Evolutionary conservation across 2,113 vertebrate genomes (phyloP), one percentile per base, ranked within the genome.

Genomic region (Turdus rufiventris): DNA sequence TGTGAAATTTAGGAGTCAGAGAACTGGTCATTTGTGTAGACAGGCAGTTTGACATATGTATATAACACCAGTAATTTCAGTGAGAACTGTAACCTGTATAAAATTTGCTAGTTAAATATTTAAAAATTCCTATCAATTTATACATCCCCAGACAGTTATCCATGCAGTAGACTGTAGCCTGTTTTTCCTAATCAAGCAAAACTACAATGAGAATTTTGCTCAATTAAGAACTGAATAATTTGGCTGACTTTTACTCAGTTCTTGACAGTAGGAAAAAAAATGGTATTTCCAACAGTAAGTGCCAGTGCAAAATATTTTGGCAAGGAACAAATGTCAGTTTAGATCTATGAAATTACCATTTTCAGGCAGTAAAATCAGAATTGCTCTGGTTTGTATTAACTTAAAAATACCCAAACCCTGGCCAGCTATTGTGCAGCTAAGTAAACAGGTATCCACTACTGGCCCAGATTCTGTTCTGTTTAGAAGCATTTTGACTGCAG

Each of bases 181-280:
- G 19, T 62, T 94, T 85, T 95, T 82, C 83, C 78, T 94, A 91
- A 96, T 92, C 85, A 81, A 91, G 65, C 31, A 92, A 86, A 92
- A 85, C n/a, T 77, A 84, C 80, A 93, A 57, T 87, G 36, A 89
- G 45, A 93, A 85, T 84, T 95, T 81, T 93, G 60, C 31, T 92
- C 86, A 95, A 92, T 97, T 97, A 95, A 89, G 76, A 81, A 61
- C n/a, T 48, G 53, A 87, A 92, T 88, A 89, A 93, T 95, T 87
- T 92, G 94, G 36, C 79, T 42, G 51, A 61, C 58, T 84, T 81
- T 54, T 91, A 51, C n/a, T 89, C 34, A 40, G 2, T 81, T 94
- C 86, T 81, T 95, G 83, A 80, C 80, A 86, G 57, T 18, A 87
- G 68, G 26, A 81, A 93, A 68, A 83, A 81, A 5, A 5, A 5